Evolutionary conservation across 2,888 invertebrate genomes (phyloP).

Genomic region (Epiblema foenella): DNA sequence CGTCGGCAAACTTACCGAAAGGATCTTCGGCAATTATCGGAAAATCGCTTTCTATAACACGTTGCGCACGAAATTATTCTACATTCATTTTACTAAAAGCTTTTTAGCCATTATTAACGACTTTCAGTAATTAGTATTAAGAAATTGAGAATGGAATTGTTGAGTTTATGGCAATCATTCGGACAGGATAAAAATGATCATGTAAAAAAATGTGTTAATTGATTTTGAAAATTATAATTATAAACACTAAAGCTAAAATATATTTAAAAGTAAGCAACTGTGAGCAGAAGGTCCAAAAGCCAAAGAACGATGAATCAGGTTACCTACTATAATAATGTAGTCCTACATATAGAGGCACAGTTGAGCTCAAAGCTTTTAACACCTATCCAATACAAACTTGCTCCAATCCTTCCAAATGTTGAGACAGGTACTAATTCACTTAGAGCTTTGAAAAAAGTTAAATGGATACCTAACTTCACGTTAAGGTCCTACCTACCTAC

Average conservation of each 20-base stretch:
- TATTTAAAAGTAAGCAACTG: not conserved
- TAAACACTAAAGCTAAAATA: not conserved
- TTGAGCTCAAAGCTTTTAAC: conserved; percentile 16
- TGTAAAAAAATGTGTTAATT: not conserved
- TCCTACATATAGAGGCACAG: no score
- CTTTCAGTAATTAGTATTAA: conserved; percentile 53
- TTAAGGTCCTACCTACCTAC: not conserved
- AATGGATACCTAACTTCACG: conserved; percentile 9
- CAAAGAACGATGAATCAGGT: not conserved
- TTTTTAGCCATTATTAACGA: conserved; percentile 61
- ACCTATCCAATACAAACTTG: conserved; percentile 38
- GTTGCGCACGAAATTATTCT: conserved; percentile 67
- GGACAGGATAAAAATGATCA: not conserved
- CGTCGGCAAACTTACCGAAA: conserved; percentile 63
- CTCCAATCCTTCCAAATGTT: conserved; percentile 3
- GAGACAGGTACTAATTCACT: conserved; percentile 24
- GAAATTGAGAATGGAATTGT: conserved; percentile 12
- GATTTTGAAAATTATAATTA: not conserved
- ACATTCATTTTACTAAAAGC: conserved; percentile 71
- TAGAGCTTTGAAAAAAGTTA: conserved; percentile 18
- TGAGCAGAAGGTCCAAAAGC: not conserved
- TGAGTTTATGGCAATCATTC: conserved; percentile 6
- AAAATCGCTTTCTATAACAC: conserved; percentile 69
- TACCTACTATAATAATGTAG: not conserved
- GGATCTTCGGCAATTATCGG: conserved; percentile 75